Percentiles rank a stretch among this genome's conserved stretches.
Evolutionary conservation across 2,113 vertebrate species (phyloP).

Genomic region (Camelus bactrianus): DNA sequence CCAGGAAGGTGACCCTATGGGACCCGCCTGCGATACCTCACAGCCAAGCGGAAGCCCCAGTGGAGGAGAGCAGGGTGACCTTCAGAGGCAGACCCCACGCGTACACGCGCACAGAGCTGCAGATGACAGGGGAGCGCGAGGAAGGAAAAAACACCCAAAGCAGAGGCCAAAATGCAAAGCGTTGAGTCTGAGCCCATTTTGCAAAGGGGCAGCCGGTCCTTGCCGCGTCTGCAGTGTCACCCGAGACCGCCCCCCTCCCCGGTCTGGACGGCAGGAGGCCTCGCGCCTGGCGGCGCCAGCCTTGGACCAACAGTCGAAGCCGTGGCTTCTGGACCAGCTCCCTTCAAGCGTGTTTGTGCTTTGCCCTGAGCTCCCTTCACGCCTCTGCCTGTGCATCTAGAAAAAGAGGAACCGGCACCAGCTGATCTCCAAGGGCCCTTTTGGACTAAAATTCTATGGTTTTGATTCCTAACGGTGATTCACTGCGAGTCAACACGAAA

Average conservation of each 20-base stretch:
- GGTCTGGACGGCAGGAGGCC: background rate
- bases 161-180: background rate
- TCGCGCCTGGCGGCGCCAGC: rapidly evolving
- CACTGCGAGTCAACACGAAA: conserved; percentile 22
- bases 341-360: rapidly evolving
- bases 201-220: too few relatives aligned
- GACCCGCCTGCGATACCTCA: background rate
- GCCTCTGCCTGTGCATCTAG: rapidly evolving
- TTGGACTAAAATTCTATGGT: background rate
- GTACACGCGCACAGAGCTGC: background rate
- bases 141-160: background rate
- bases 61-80: too few relatives aligned
- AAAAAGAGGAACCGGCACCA: background rate
- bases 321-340: rapidly evolving
- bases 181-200: background rate
- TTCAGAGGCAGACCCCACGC: background rate
- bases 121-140: background rate
- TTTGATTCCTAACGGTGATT: conserved; percentile 45
- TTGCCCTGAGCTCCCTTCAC: rapidly evolving
- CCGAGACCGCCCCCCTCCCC: rapidly evolving
- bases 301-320: background rate
- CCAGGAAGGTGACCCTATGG: background rate
- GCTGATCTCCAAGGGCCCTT: background rate
- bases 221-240: rapidly evolving
- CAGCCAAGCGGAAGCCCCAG: background rate